Conservation (phyloP, 2,113 vertebrate species). For the Lophochroa leadbeateri region DNA sequence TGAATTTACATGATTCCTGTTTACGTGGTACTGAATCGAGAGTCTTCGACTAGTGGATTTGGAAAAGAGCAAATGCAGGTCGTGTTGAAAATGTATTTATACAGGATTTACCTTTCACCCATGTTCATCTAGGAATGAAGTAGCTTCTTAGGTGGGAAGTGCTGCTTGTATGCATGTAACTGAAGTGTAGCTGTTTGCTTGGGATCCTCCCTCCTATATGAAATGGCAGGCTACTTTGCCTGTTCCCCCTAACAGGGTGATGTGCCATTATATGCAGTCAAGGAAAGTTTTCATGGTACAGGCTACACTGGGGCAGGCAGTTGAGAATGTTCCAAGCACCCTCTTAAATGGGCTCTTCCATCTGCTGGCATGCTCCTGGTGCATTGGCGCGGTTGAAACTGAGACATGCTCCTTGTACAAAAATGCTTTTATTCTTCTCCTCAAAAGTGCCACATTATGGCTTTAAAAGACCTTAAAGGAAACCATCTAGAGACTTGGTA, state of each 20-base stretch:
- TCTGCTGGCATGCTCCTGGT: background rate
- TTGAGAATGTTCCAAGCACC: background rate
- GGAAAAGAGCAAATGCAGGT: background rate
- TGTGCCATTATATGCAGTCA: rapidly evolving
- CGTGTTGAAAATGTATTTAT: background rate
- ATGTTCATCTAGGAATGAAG: background rate
- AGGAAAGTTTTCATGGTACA: background rate
- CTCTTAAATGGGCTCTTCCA: background rate
- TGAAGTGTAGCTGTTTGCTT: background rate
- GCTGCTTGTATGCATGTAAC: background rate
- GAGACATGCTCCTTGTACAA: background rate
- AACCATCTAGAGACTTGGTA: background rate
- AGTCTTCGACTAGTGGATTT: background rate
- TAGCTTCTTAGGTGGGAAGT: background rate
- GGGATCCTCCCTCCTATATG: rapidly evolving
- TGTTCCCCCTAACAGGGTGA: background rate
- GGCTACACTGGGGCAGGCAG: background rate
- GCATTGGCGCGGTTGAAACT: rapidly evolving
- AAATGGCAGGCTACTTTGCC: background rate
- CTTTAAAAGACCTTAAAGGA: background rate
- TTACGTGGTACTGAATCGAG: background rate
- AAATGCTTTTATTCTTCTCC: background rate
- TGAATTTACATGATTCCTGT: background rate
- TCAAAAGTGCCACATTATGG: background rate
- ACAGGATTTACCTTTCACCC: background rate